phyloP scores from a whole-genome alignment of 2,797 vertebrate genomes.

The Oceanodroma leucorhoa region DNA sequence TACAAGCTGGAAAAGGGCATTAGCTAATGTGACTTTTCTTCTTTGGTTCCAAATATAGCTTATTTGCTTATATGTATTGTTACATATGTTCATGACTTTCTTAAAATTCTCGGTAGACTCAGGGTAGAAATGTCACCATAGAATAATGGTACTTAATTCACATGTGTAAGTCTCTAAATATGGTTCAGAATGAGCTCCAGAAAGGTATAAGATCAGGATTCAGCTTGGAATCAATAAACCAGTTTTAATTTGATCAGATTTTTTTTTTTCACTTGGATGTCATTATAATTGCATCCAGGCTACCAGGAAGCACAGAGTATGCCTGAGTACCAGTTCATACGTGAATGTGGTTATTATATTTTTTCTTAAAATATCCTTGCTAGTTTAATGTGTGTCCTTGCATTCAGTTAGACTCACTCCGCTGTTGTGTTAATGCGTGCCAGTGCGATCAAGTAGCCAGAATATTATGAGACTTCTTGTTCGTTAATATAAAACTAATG shows the following conservation, averaged over 20 bases:
- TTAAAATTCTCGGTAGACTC: not conserved
- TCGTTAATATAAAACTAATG: constrained; percentile 45
- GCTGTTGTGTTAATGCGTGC: not conserved
- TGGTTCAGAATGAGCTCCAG: not conserved
- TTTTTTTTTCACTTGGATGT: not conserved
- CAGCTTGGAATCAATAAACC: not conserved
- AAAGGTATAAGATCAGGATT: not conserved
- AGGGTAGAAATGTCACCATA: not conserved
- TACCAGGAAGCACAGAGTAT: not conserved
- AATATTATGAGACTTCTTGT: constrained; percentile 29
- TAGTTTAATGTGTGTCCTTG: not conserved
- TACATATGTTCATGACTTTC: not conserved
- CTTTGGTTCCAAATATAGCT: not conserved
- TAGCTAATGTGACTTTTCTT: not conserved
- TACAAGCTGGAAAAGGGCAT: not conserved
- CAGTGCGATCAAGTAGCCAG: not conserved
- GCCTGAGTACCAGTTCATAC: not conserved
- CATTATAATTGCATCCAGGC: not conserved
- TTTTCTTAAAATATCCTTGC: not conserved
- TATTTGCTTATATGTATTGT: not conserved
- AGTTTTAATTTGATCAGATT: not conserved
- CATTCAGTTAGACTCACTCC: not conserved
- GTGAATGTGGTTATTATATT: not conserved
- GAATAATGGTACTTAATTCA: not conserved
- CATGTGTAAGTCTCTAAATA: not conserved